A percentile compares a stretch with the other conserved stretches of the same genome.
These are phyloP conservation scores for Hexactinellida sp. DNA, from an alignment of 37 sponge, comb jelly and placozoan genomes.

Conservation along the genomic window DNA sequence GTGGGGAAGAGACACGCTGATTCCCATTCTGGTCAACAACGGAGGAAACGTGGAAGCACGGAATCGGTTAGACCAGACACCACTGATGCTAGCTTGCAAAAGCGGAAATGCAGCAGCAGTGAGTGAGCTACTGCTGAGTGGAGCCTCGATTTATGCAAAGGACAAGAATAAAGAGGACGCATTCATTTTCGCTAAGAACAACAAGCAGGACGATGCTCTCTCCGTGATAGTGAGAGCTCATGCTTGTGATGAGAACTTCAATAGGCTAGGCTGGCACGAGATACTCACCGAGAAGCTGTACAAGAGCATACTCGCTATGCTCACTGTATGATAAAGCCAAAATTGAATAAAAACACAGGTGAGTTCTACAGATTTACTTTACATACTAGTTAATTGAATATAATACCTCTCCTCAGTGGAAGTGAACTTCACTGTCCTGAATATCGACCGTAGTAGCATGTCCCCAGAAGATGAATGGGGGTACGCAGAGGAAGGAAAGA, in stretches of 20 bases:
- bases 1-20: not conserved
- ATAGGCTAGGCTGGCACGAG: not conserved
- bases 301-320: not conserved
- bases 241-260: not conserved
- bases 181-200: not conserved
- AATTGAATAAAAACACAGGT: not conserved
- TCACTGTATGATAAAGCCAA: not conserved
- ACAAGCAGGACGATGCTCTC: not conserved
- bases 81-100: not conserved
- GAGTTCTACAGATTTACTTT: no score
- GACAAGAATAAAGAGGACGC: not conserved
- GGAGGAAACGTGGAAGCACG: not conserved
- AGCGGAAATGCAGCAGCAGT: not conserved
- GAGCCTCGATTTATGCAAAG: not conserved
- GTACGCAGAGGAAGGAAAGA: not conserved
- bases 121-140: not conserved
- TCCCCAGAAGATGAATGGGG: not conserved
- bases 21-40: not conserved
- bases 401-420: no score
- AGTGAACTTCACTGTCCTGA: not conserved
- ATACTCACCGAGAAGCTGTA: not conserved
- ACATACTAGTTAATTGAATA: no score
- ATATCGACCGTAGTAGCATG: not conserved
- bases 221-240: not conserved
- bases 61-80: conserved; percentile 4